A percentile compares a stretch with the other conserved stretches of the same genome.
phyloP scores from a whole-genome alignment of 2,797 vertebrate species.

The Siniperca obscura region DNA sequence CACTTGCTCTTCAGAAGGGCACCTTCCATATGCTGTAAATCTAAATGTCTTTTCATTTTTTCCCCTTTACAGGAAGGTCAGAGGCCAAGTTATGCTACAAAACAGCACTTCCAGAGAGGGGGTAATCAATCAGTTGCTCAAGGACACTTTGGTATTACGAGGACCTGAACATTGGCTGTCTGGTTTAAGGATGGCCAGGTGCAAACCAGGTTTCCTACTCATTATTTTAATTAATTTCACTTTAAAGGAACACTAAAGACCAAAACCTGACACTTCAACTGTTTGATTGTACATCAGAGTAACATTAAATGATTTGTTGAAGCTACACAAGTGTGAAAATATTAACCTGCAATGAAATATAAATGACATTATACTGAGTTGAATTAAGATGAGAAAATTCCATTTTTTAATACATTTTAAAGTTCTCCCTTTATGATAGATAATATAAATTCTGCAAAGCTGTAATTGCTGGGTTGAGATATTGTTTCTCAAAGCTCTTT shows the following conservation, averaged over 20 bases:
- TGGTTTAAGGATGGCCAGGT: neutral
- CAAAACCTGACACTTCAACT: neutral
- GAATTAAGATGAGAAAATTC: constrained; percentile 28
- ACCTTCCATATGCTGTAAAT: neutral
- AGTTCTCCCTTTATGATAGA: constrained; percentile 53
- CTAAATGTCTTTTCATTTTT: neutral
- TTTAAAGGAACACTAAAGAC: constrained; percentile 1
- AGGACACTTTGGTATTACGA: neutral
- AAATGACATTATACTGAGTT: constrained; percentile 1
- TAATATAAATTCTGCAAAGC: constrained; percentile 68
- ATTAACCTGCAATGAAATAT: neutral
- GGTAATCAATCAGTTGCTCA: neutral
- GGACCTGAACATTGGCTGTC: neutral
- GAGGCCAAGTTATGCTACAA: neutral
- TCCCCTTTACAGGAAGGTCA: constrained; percentile 15
- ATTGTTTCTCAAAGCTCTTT: constrained; percentile 73
- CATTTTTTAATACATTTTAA: constrained; percentile 15
- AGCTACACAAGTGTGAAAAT: neutral
- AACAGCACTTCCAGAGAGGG: neutral
- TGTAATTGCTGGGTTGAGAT: constrained; percentile 79
- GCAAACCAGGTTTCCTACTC: neutral
- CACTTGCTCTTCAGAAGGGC: neutral
- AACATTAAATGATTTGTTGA: constrained; percentile 14
- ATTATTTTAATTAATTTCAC: neutral
- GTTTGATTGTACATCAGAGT: neutral